Evolutionary conservation across 1,140 invertebrate genomes (phyloP), one percentile per base, ranked within the genome.

Genomic region (Neocloeon triangulifer): DNA sequence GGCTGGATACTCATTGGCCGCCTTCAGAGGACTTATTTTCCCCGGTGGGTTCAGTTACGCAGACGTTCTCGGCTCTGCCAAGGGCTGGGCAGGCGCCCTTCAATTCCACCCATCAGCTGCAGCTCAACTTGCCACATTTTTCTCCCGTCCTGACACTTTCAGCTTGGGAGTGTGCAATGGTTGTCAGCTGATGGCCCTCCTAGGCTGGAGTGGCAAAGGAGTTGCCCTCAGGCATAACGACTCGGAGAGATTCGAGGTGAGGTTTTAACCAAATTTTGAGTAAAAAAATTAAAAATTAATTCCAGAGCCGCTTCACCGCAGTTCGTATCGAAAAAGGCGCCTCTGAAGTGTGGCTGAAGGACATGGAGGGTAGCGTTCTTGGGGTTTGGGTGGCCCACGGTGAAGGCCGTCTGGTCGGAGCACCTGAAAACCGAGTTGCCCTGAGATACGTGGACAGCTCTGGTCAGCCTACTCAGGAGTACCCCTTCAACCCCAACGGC

Each of bases 21-120:
- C 59, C 10, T 97, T 95, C 53, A 62, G 70, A 38, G 92, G 92
- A 4, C 42, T 97, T 9, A 69, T 91, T 19, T 97, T 96, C 46
- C 89, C 91, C 3, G 92, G 92, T 23, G 92, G 92, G 10, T 98
- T 98, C 48, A 95, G 89, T 53, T 97, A 94, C 58, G 91, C 86
- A 20, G 91, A 98, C 59, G 92, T 94, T 2, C 56, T 95, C 20
- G 92, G 92, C 1, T 94, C 89, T 1, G 89, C 85, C 0, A 94
- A 92, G 61, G 91, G 92, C 12, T 98, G 92, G 92, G 88, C 91
- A 2, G 88, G 82, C 0, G 76, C 78, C 41, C 70, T 95, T 10
- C 46, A 79, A 4, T 91, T 84, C 48, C 60, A 76, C 49, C 43
- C 53, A 15, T 43, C 42, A 10, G 39, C 76, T 4, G 64, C 66